These are phyloP conservation scores for Cyrtorhinus lividipennis DNA, from an alignment of 1,140 invertebrate species.

Conservation along the genomic window DNA sequence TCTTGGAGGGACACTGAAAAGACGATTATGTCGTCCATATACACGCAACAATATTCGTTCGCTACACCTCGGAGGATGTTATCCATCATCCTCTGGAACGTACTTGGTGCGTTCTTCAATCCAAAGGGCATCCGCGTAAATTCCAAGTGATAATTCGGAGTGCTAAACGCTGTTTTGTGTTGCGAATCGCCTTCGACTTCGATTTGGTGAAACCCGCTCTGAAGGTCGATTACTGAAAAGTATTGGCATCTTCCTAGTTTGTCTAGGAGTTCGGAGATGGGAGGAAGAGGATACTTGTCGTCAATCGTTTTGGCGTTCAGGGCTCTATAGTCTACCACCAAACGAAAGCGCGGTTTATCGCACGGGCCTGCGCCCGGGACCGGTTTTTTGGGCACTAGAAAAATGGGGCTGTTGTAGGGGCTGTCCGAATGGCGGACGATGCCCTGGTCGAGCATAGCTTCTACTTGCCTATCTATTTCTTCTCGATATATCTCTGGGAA, in stretches of 20 bases:
- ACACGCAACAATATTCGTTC: conserved; percentile 24
- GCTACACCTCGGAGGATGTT: conserved; percentile 3
- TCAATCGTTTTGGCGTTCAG: conserved; percentile 21
- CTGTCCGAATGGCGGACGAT: conserved; percentile 19
- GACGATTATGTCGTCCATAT: conserved; percentile 34
- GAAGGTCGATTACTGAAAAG: conserved; percentile 23
- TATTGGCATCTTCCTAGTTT: conserved; percentile 14
- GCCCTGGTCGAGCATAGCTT: conserved; percentile 19
- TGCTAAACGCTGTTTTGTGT: conserved; percentile 23
- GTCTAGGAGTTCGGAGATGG: background rate
- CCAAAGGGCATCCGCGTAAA: conserved; percentile 22
- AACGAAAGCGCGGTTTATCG: conserved; percentile 21
- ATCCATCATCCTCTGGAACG: conserved; percentile 27
- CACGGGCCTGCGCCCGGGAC: conserved; percentile 22
- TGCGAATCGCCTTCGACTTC: conserved; percentile 16
- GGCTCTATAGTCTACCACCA: conserved; percentile 25
- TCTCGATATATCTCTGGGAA: conserved; percentile 28
- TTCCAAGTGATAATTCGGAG: conserved; percentile 18
- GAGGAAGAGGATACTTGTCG: conserved; percentile 11
- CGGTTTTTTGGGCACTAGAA: conserved; percentile 23
- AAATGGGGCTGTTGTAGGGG: conserved; percentile 20
- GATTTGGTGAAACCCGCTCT: conserved; percentile 28
- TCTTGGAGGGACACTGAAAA: conserved; percentile 27
- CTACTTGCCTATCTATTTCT: conserved; percentile 28
- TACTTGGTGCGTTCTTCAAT: conserved; percentile 19